These are phyloP conservation scores for Poeciliopsis infans DNA, from an alignment of 2,797 vertebrate genomes.

Conservation along the genomic window DNA sequence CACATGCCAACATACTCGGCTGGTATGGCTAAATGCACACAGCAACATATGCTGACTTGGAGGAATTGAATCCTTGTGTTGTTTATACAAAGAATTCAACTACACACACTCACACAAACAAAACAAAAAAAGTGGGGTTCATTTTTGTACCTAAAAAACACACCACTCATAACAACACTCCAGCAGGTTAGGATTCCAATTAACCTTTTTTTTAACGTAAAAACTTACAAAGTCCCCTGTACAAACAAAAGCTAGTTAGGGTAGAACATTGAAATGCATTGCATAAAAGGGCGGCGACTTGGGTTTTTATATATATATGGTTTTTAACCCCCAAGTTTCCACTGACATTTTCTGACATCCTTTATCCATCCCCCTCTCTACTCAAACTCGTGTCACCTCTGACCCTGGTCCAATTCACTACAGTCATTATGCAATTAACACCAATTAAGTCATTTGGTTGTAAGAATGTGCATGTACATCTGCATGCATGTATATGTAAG, in stretches of 20 bases:
- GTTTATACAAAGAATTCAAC: slow-evolving; percentile 74
- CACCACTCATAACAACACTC: not conserved
- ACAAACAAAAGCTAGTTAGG: not conserved
- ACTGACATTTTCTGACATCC: slow-evolving; percentile 71
- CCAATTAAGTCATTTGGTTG: slow-evolving; percentile 95
- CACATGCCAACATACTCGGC: slow-evolving; percentile 57
- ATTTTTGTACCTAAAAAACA: not conserved
- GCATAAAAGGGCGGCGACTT: too few relatives aligned
- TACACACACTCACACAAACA: not conserved
- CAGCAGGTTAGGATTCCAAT: not conserved
- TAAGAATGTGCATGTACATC: slow-evolving; percentile 79
- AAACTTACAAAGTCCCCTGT: not conserved
- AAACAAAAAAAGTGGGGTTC: not conserved
- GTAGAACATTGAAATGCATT: not conserved
- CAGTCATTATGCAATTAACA: slow-evolving; percentile 97
- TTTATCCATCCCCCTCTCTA: slow-evolving; percentile 78
- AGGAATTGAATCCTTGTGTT: slow-evolving; percentile 85
- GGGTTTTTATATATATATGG: not conserved
- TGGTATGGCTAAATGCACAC: slow-evolving; percentile 44
- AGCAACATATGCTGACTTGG: slow-evolving; percentile 69
- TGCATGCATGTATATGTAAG: slow-evolving; percentile 57
- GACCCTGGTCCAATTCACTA: slow-evolving; percentile 89
- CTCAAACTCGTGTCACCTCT: slow-evolving; percentile 92
- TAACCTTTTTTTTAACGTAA: not conserved
- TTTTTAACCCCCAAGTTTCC: slow-evolving; percentile 23